These are phyloP conservation scores for Aramus guarauna DNA, from an alignment of 2,113 vertebrate species.

Conservation along the genomic window DNA sequence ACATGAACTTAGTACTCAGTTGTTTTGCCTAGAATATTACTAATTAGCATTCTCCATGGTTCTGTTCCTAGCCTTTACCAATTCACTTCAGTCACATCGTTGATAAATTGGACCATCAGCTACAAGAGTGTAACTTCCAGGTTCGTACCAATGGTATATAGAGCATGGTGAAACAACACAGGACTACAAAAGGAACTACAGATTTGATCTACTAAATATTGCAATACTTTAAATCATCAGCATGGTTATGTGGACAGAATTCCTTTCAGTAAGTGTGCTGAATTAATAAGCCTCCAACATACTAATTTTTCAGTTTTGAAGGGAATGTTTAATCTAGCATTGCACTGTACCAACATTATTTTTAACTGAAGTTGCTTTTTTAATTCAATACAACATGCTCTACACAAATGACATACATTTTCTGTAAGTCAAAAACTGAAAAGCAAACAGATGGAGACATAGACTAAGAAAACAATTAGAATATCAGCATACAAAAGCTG, in stretches of 20 bases:
- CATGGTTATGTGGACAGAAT: not conserved
- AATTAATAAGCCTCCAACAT: not conserved
- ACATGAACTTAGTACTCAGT: not conserved
- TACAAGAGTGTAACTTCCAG: not conserved
- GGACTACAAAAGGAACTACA: not conserved
- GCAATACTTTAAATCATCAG: not conserved
- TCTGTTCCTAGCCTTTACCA: not conserved
- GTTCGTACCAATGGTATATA: not conserved
- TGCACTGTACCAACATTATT: not conserved
- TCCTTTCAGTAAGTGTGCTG: not conserved
- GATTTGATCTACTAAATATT: not conserved
- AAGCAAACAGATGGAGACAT: constrained; percentile 13
- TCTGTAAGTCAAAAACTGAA: not conserved
- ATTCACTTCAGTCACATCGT: not conserved
- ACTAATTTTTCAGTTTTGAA: not conserved
- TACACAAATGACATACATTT: not conserved
- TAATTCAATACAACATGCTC: not conserved
- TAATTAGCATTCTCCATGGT: not conserved
- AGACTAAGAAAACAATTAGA: not conserved
- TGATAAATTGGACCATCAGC: not conserved
- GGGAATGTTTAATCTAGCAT: constrained; percentile 1
- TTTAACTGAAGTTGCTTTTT: not conserved
- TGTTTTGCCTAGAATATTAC: not conserved
- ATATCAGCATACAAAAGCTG: not conserved
- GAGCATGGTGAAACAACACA: not conserved